phyloP scores from a whole-genome alignment of 2,113 vertebrate genomes.

The Pagrus major region DNA sequence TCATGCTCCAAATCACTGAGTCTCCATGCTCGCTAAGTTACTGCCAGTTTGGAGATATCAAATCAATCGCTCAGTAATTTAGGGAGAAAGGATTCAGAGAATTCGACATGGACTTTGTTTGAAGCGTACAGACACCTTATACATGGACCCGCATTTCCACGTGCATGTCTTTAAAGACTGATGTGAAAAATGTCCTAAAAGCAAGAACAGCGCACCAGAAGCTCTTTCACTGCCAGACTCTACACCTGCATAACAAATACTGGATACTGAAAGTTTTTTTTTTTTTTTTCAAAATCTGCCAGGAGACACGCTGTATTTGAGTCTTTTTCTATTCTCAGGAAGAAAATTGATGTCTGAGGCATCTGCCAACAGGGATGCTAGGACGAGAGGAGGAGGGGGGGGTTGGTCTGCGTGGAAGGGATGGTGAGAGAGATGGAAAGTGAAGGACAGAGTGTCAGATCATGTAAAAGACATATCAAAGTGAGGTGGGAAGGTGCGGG shows the following conservation, averaged over 20 bases:
- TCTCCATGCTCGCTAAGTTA: background rate
- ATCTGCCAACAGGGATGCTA: background rate
- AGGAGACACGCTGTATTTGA: background rate
- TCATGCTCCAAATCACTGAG: background rate
- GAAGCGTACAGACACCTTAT: background rate
- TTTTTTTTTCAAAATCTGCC: background rate
- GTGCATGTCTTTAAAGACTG: background rate
- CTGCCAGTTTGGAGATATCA: background rate
- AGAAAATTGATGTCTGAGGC: background rate
- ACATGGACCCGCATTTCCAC: background rate
- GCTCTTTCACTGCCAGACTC: background rate
- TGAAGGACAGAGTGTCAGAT: conserved; percentile 2
- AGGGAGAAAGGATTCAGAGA: background rate
- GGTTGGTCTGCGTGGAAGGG: background rate
- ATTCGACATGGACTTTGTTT: background rate
- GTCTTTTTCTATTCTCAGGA: background rate
- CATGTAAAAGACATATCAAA: conserved; percentile 26
- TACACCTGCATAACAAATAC: background rate
- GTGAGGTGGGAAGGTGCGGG: conserved; percentile 7
- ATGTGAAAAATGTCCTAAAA: background rate
- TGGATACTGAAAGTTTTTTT: background rate
- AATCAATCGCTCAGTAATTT: background rate
- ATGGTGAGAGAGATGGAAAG: background rate
- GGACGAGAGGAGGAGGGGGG: background rate
- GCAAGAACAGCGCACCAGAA: background rate